Percentiles rank a stretch among this genome's conserved stretches.
These are phyloP conservation scores for Acrossocheilus fasciatus DNA, from an alignment of 2,797 vertebrate genomes.

Conservation along the genomic window DNA sequence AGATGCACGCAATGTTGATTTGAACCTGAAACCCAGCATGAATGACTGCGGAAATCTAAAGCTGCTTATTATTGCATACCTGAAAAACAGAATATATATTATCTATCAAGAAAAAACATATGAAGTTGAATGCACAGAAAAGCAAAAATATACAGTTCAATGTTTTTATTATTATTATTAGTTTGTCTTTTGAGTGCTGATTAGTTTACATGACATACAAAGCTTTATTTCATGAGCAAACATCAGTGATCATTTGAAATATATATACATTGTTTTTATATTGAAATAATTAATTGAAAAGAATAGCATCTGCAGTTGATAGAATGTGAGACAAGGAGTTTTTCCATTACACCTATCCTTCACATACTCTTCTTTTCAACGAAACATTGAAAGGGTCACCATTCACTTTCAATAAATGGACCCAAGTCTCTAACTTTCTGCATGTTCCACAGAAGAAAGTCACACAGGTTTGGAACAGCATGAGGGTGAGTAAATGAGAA, in stretches of 20 bases:
- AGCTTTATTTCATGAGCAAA: neutral
- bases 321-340: neutral
- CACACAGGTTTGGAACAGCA: neutral
- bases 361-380: neutral
- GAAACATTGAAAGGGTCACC: neutral
- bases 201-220: neutral
- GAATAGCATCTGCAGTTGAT: neutral
- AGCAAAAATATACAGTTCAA: neutral
- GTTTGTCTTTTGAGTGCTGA: neutral
- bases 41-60: neutral
- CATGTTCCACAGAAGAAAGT: neutral
- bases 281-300: neutral
- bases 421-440: neutral
- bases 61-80: neutral
- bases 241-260: neutral
- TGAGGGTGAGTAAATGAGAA: neutral
- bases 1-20: neutral
- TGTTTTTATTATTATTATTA: slow-evolving; percentile 4
- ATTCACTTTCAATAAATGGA: neutral
- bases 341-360: neutral
- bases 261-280: neutral
- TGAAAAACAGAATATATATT: neutral
- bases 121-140: neutral
- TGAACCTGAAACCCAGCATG: neutral
- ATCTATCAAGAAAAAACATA: neutral